Conservation (phyloP, 2,113 vertebrate species). For the Platysternon megacephalum region DNA sequence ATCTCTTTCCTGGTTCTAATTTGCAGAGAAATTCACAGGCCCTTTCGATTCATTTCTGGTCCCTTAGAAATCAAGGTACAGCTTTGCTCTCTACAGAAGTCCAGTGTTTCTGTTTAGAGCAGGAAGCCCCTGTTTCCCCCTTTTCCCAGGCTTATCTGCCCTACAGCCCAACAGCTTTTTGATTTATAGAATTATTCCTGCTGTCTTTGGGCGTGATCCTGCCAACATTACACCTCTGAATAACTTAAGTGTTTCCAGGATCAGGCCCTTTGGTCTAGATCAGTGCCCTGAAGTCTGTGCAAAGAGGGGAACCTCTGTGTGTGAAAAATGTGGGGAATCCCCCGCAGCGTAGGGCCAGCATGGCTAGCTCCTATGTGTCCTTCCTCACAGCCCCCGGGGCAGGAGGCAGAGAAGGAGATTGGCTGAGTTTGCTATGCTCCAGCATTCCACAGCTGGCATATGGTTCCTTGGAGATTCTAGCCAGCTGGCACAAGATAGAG, state of each 20-base stretch:
- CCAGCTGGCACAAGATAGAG: background rate
- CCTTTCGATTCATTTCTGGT: background rate
- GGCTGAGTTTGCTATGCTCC: background rate
- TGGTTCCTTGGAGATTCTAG: too few species aligned
- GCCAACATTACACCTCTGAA: accelerated
- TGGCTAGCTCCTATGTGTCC: background rate
- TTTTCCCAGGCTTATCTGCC: background rate
- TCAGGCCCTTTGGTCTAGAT: accelerated
- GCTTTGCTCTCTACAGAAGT: background rate
- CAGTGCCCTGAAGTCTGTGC: background rate
- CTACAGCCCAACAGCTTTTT: background rate
- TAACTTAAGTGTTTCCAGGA: background rate
- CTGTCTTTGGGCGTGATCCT: background rate
- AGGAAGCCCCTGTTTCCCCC: background rate
- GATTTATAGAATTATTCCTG: background rate
- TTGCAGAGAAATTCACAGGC: background rate
- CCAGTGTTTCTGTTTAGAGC: background rate
- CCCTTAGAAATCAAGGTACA: background rate
- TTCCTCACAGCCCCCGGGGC: background rate
- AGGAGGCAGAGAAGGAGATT: background rate
- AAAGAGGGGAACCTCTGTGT: background rate
- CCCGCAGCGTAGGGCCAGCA: background rate
- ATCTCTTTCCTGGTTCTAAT: background rate
- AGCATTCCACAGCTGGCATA: accelerated
- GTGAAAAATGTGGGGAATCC: background rate